Conservation (phyloP, 2,888 invertebrate genomes). For the Arge pagana region DNA sequence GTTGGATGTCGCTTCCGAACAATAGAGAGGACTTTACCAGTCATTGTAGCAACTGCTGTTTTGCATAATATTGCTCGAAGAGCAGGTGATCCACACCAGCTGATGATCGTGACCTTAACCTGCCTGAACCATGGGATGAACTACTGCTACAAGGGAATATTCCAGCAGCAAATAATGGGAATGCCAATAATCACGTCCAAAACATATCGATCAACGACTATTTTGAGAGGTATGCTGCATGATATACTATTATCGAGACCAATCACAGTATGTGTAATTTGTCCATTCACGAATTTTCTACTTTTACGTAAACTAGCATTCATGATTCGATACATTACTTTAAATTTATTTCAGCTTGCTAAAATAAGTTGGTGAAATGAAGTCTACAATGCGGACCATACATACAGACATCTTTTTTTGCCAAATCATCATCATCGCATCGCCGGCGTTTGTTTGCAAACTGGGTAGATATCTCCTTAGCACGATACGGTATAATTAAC, state of each 20-base stretch:
- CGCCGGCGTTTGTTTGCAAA: too few relatives aligned
- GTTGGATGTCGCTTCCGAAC: slow-evolving; percentile 25
- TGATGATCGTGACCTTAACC: slow-evolving; percentile 16
- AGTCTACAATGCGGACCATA: neutral
- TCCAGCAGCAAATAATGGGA: neutral
- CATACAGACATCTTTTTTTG: too few relatives aligned
- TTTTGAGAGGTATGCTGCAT: slow-evolving; percentile 22
- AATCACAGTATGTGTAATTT: neutral
- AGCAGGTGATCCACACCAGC: slow-evolving; percentile 18
- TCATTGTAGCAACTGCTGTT: slow-evolving; percentile 11
- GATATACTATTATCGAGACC: neutral
- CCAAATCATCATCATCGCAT: too few relatives aligned
- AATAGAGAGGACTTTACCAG: slow-evolving; percentile 19
- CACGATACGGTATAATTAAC: too few relatives aligned
- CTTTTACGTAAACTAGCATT: neutral
- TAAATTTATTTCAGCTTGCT: slow-evolving; percentile 9
- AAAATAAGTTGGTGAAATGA: slow-evolving; percentile 2
- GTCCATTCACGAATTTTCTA: neutral
- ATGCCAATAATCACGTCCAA: slow-evolving; percentile 9
- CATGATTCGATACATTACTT: neutral
- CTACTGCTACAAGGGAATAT: slow-evolving; percentile 10
- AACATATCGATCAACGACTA: slow-evolving; percentile 21
- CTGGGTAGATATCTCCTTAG: too few relatives aligned
- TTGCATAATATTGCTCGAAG: slow-evolving; percentile 28
- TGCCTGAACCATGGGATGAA: slow-evolving; percentile 22